These are phyloP conservation scores for Dryobotodes eremita DNA, from an alignment of 2,888 invertebrate genomes.

Conservation along the genomic window DNA sequence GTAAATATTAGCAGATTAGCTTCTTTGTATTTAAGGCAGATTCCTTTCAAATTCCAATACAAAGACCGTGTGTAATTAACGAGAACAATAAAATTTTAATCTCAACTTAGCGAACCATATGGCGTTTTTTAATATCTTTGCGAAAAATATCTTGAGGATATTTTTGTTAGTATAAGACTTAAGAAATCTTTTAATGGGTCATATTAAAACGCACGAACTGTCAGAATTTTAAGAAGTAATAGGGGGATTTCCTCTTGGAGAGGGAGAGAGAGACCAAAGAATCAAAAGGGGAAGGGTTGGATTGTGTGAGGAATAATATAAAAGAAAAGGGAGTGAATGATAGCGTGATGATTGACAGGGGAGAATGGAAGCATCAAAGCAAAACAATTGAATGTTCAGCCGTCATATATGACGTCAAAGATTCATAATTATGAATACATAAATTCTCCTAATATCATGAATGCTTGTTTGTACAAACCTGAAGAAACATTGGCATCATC, in stretches of 20 bases:
- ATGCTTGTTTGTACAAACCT: neutral
- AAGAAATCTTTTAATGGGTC: constrained; percentile 17
- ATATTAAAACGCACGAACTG: neutral
- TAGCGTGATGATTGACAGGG: neutral
- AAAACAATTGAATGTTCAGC: neutral
- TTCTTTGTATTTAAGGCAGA: neutral
- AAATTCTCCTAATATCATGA: neutral
- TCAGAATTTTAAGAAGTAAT: neutral
- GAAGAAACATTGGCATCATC: neutral
- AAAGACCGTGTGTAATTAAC: constrained; percentile 8
- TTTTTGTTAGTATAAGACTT: constrained; percentile 6
- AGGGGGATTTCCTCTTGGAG: neutral
- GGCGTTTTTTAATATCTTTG: constrained; percentile 13
- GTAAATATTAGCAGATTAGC: neutral
- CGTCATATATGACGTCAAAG: neutral
- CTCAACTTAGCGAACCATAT: constrained; percentile 20
- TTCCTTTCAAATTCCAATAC: neutral
- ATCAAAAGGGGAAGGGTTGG: neutral
- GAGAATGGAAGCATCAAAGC: too few relatives aligned
- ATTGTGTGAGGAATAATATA: neutral
- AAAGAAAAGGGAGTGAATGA: neutral
- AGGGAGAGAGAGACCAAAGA: neutral
- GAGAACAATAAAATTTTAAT: constrained; percentile 16
- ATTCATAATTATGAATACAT: neutral
- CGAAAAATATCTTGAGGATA: neutral